A percentile compares a stretch with the other conserved stretches of the same genome.
These are phyloP conservation scores for Sebastiscus albofasciatus DNA, from an alignment of 2,797 vertebrate species.

Conservation along the genomic window DNA sequence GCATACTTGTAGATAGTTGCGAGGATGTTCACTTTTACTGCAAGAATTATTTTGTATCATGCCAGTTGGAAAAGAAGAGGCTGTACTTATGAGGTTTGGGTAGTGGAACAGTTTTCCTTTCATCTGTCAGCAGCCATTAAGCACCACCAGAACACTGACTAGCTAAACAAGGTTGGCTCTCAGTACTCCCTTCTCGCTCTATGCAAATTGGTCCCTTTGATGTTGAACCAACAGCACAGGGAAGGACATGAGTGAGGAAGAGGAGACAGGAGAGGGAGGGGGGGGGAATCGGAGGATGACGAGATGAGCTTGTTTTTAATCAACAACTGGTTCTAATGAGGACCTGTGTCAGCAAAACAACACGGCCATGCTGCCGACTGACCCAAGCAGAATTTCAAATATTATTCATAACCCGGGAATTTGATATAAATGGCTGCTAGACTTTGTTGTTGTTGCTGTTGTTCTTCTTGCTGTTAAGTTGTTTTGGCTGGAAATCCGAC, in stretches of 20 bases:
- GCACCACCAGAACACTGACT: constrained; percentile 48
- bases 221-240: constrained; percentile 65
- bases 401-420: constrained; percentile 24
- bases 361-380: constrained; percentile 29
- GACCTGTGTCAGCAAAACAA: constrained; percentile 67
- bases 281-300: constrained; percentile 20
- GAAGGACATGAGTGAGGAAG: constrained; percentile 50
- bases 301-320: constrained; percentile 60
- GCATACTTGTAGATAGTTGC: constrained; percentile 32
- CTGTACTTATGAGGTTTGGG: constrained; percentile 52
- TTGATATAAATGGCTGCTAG: constrained; percentile 27
- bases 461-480: constrained; percentile 19
- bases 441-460: constrained; percentile 40
- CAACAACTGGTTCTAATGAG: constrained; percentile 65
- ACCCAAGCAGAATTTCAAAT: constrained; percentile 44
- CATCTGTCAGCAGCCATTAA: constrained; percentile 73
- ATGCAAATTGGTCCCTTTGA: constrained; percentile 76
- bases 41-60: constrained; percentile 41
- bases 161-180: constrained; percentile 68
- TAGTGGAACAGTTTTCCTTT: constrained; percentile 62
- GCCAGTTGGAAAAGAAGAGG: constrained; percentile 33
- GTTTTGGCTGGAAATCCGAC: constrained; percentile 13
- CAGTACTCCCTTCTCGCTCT: constrained; percentile 48
- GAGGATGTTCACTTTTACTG: constrained; percentile 32
- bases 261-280: constrained; percentile 16